Conservation (phyloP, 2,113 vertebrate species). For the Delphinapterus leucas region DNA sequence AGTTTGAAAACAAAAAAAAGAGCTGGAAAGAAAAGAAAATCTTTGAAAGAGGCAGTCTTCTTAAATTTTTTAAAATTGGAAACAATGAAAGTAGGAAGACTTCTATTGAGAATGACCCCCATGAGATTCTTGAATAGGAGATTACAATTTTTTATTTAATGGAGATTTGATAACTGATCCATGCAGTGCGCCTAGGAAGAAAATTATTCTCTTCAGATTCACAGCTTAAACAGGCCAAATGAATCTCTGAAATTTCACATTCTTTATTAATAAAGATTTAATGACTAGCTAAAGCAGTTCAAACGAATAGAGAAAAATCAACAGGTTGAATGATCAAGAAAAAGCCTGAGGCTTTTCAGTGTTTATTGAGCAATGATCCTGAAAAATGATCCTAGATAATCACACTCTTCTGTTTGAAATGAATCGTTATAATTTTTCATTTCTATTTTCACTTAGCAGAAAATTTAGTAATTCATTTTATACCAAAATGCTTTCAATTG, state of each 20-base stretch:
- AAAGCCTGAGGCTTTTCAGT: neutral
- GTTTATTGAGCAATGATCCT: neutral
- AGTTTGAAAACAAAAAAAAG: neutral
- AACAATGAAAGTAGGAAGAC: neutral
- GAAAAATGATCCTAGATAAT: neutral
- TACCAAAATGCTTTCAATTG: neutral
- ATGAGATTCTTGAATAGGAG: neutral
- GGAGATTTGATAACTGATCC: neutral
- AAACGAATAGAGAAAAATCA: neutral
- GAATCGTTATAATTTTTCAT: neutral
- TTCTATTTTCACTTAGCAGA: neutral
- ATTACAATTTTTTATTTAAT: neutral
- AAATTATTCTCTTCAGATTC: neutral
- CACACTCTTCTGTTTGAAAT: neutral
- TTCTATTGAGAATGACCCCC: neutral
- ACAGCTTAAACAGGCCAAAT: neutral
- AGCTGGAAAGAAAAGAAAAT: neutral
- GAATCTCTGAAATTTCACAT: neutral
- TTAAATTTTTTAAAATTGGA: neutral
- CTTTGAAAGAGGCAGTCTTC: neutral
- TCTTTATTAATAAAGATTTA: constrained; percentile 13
- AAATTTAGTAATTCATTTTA: neutral
- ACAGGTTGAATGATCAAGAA: neutral
- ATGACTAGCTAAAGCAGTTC: neutral
- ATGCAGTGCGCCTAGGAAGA: neutral